Conservation (phyloP, 2,888 invertebrate genomes). For the Nomada fucata region DNA sequence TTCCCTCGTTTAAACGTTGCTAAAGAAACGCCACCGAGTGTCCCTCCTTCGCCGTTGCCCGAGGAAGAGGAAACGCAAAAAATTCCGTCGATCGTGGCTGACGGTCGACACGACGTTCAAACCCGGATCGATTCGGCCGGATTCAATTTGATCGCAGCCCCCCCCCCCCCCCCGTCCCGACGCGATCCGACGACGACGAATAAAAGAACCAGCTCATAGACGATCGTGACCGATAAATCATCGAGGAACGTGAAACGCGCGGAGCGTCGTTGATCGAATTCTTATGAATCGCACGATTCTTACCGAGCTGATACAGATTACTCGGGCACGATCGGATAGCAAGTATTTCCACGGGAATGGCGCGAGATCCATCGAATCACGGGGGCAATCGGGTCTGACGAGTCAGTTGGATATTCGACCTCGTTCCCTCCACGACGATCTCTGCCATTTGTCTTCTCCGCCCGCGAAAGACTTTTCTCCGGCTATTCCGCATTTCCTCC, state of each 20-base stretch:
- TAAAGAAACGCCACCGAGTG: neutral
- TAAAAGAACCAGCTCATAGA: slow-evolving; percentile 8
- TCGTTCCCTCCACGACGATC: slow-evolving; percentile 59
- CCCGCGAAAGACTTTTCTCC: slow-evolving; percentile 53
- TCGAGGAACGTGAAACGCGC: slow-evolving; percentile 6
- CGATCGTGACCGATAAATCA: slow-evolving; percentile 47
- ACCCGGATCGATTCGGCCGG: slow-evolving; percentile 12
- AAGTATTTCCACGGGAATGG: slow-evolving; percentile 40
- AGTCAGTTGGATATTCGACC: slow-evolving; percentile 67
- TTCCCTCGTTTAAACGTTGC: neutral
- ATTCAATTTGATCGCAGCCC: slow-evolving; percentile 22
- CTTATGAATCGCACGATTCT: slow-evolving; percentile 48
- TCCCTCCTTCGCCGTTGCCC: neutral
- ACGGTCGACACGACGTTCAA: neutral
- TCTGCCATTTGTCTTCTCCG: slow-evolving; percentile 67
- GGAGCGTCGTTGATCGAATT: slow-evolving; percentile 45
- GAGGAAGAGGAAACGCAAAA: neutral
- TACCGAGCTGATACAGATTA: slow-evolving; percentile 56
- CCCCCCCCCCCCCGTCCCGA: too few relatives aligned
- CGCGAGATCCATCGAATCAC: slow-evolving; percentile 66
- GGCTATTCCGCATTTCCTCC: slow-evolving; percentile 5
- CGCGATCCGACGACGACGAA: neutral
- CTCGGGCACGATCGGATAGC: slow-evolving; percentile 26
- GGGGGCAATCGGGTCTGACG: slow-evolving; percentile 65
- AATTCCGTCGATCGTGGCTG: neutral